phyloP scores from a whole-genome alignment of 2,797 vertebrate species.

The Helostoma temminkii region DNA sequence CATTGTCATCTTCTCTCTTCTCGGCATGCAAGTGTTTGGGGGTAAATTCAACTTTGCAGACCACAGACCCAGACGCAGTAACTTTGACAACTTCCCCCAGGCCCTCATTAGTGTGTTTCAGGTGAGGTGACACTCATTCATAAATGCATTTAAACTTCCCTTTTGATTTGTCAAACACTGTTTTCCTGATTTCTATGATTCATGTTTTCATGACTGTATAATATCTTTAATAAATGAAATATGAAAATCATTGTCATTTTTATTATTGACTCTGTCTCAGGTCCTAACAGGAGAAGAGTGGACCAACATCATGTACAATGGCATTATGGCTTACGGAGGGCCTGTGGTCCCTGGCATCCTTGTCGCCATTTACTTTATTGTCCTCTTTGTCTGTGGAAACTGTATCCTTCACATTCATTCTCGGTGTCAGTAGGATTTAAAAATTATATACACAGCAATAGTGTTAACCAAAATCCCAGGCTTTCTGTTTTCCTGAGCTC shows the following conservation, averaged over 20 bases:
- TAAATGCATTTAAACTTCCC: background rate
- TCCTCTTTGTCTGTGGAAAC: conserved; percentile 96
- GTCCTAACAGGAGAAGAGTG: conserved; percentile 97
- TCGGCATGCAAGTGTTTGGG: conserved; percentile 99
- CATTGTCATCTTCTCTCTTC: conserved; percentile 94
- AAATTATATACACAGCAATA: background rate
- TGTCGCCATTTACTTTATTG: conserved; percentile 94
- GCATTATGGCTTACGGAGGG: conserved; percentile 95
- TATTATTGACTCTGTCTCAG: conserved; percentile 71
- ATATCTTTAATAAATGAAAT: too few relatives aligned
- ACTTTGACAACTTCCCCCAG: conserved; percentile 97
- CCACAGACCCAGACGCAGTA: conserved; percentile 89
- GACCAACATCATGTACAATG: conserved; percentile 95
- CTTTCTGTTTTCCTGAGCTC: conserved; percentile 71
- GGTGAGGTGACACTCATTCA: conserved; percentile 75
- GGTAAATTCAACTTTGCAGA: conserved; percentile 95
- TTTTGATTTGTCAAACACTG: conserved; percentile 14
- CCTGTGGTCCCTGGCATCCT: conserved; percentile 93
- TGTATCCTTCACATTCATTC: conserved; percentile 90
- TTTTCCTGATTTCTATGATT: conserved; percentile 2
- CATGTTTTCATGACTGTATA: conserved; percentile 2
- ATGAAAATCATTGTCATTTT: background rate
- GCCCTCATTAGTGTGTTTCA: conserved; percentile 98
- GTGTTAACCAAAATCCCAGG: background rate
- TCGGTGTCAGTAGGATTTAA: background rate